Evolutionary conservation across 2,797 vertebrate species (phyloP).

Genomic region (Argentina silus): DNA sequence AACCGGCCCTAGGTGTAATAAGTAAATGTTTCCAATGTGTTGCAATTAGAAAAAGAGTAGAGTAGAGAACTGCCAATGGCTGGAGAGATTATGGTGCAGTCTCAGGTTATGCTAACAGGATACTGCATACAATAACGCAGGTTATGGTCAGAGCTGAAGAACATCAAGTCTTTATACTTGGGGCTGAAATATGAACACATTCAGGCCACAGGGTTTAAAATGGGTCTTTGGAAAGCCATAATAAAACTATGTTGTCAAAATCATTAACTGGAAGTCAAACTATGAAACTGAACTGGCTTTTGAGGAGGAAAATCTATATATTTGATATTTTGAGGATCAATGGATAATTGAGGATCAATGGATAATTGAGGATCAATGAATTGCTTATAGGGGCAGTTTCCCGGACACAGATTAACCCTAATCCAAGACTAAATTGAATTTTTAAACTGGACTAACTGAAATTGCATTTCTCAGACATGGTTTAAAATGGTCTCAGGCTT

Average conservation of each 20-base stretch:
- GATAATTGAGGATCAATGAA: no score
- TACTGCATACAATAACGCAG: background rate
- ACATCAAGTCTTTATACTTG: background rate
- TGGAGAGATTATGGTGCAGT: background rate
- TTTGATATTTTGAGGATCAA: background rate
- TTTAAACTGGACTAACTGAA: no score
- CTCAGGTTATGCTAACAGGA: background rate
- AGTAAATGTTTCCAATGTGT: conserved; percentile 46
- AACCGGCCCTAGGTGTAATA: conserved; percentile 55
- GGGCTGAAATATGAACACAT: background rate
- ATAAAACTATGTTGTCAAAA: background rate
- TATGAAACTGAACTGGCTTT: background rate
- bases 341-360: no score
- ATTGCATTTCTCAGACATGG: no score
- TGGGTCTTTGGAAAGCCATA: background rate
- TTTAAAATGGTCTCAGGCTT: no score
- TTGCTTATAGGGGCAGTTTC: no score
- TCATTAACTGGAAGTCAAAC: background rate
- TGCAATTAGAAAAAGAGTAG: conserved; percentile 42
- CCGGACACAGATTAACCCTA: no score
- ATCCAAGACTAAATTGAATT: no score
- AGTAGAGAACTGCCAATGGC: background rate
- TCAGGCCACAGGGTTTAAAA: background rate
- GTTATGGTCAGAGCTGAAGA: background rate
- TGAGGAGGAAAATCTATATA: background rate